Percentiles rank a stretch among this genome's conserved stretches.
These are phyloP conservation scores for Sarcophaga variegata DNA, from an alignment of 2,888 invertebrate species.

Conservation along the genomic window DNA sequence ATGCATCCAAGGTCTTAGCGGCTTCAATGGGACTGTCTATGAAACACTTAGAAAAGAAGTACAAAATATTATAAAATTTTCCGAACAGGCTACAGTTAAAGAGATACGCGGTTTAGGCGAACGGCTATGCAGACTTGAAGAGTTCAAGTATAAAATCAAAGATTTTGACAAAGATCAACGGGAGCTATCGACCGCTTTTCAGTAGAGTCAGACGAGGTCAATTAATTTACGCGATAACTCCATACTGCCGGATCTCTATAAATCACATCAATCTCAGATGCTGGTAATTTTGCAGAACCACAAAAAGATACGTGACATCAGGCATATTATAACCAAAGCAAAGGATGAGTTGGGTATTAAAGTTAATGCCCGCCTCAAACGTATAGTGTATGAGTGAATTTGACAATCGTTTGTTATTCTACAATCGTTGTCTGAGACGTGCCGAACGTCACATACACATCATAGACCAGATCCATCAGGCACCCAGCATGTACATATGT, in stretches of 20 bases:
- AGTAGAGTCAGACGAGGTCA: conserved; percentile 91
- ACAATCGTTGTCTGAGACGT: conserved; percentile 91
- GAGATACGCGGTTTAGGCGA: conserved; percentile 95
- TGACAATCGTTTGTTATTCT: conserved; percentile 90
- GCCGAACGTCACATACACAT: conserved; percentile 91
- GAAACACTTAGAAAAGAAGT: conserved; percentile 87
- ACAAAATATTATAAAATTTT: conserved; percentile 85
- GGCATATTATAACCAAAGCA: conserved; percentile 90
- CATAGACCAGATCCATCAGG: conserved; percentile 92
- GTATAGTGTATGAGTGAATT: conserved; percentile 92
- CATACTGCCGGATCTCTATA: conserved; percentile 93
- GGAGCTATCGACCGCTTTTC: conserved; percentile 92
- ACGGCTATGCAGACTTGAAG: conserved; percentile 91
- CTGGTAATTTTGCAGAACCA: conserved; percentile 91
- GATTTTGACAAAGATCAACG: conserved; percentile 91
- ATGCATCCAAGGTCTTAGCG: conserved; percentile 88
- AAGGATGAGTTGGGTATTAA: conserved; percentile 94
- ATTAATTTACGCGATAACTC: conserved; percentile 91
- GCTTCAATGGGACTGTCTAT: conserved; percentile 86
- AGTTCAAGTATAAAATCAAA: conserved; percentile 89
- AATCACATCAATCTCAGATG: conserved; percentile 92
- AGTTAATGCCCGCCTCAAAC: conserved; percentile 91
- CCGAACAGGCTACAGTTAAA: conserved; percentile 84
- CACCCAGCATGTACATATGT: conserved; percentile 90
- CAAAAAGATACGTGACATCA: conserved; percentile 89